phyloP scores from a whole-genome alignment of 2,888 invertebrate genomes.

The Melieria picta region DNA sequence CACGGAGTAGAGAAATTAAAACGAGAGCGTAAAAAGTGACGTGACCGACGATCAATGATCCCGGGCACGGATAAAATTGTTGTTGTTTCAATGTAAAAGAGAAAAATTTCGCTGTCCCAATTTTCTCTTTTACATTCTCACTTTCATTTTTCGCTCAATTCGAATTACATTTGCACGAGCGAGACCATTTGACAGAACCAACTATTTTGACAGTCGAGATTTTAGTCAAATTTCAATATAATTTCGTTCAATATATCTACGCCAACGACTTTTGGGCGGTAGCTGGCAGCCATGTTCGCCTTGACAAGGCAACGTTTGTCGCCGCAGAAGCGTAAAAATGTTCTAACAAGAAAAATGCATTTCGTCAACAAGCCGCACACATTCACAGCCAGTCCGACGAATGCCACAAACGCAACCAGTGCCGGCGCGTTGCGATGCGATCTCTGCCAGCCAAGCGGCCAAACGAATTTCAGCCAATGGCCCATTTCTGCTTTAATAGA shows the following conservation, averaged over 20 bases:
- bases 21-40: too few species aligned
- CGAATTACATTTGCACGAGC: not conserved
- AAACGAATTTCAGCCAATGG: slow-evolving; percentile 14
- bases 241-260: too few species aligned
- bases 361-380: slow-evolving; percentile 31
- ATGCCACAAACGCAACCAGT: not conserved
- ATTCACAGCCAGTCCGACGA: too few species aligned
- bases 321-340: slow-evolving; percentile 23
- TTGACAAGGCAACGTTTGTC: slow-evolving; percentile 21
- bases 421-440: slow-evolving; percentile 10
- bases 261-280: slow-evolving; percentile 19
- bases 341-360: slow-evolving; percentile 35
- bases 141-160: too few species aligned
- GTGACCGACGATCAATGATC: too few species aligned
- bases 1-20: too few species aligned
- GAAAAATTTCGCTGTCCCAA: too few species aligned
- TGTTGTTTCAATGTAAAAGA: too few species aligned
- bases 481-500: slow-evolving; percentile 17
- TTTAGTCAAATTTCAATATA: too few species aligned
- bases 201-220: slow-evolving; percentile 22
- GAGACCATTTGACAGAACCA: slow-evolving; percentile 21
- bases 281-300: too few species aligned
- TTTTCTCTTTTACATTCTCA: too few species aligned
- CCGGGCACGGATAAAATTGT: too few species aligned
- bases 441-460: slow-evolving; percentile 25